phyloP scores from a whole-genome alignment of 1,140 invertebrate genomes.

The Pogonognathellus flavescens region DNA sequence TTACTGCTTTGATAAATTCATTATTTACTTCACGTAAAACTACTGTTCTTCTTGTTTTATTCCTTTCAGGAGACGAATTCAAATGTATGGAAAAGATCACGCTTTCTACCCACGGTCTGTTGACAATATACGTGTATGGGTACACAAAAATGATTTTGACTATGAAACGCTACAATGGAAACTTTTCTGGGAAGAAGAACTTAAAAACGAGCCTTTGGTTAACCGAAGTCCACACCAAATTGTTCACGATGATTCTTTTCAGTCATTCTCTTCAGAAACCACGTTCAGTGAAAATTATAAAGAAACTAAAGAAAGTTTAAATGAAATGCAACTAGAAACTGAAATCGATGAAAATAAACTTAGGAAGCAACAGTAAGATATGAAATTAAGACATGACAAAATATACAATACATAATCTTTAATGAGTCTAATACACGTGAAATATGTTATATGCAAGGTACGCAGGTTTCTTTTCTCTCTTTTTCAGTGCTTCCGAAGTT shows the following conservation, averaged over 20 bases:
- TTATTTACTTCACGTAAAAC: too few species aligned
- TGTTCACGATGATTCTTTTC: constrained; percentile 14
- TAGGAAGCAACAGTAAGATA: constrained; percentile 14
- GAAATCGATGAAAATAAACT: background rate
- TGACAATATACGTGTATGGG: constrained; percentile 6
- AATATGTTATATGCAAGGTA: background rate
- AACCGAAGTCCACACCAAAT: background rate
- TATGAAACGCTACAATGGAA: constrained; percentile 17
- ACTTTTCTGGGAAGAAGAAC: constrained; percentile 27
- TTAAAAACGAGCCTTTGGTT: constrained; percentile 14
- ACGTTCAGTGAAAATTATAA: background rate
- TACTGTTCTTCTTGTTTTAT: background rate
- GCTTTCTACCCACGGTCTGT: constrained; percentile 4
- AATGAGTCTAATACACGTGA: background rate
- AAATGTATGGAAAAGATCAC: constrained; percentile 18
- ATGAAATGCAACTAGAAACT: background rate
- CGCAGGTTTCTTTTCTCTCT: background rate
- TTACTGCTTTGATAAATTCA: too few species aligned
- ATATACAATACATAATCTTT: background rate
- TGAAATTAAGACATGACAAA: too few species aligned
- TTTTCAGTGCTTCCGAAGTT: constrained; percentile 11
- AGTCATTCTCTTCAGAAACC: background rate
- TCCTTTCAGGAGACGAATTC: constrained; percentile 2
- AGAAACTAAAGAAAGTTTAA: background rate
- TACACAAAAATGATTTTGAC: constrained; percentile 29